These are phyloP conservation scores for Rhodophaea formosa DNA, from an alignment of 2,888 invertebrate species.

Conservation along the genomic window DNA sequence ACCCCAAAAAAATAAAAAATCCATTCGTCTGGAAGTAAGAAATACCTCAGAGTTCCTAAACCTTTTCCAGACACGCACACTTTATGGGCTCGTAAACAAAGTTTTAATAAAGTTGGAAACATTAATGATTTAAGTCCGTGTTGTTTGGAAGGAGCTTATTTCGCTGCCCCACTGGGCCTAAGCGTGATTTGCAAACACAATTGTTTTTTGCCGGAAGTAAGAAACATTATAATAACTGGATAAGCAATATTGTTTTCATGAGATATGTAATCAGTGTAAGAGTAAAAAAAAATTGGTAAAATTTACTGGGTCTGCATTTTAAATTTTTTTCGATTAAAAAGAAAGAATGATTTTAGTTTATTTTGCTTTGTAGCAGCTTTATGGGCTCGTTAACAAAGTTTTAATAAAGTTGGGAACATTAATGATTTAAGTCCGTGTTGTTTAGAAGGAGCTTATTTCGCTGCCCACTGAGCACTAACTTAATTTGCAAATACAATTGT, in stretches of 20 bases:
- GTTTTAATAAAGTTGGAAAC: slow-evolving; percentile 18
- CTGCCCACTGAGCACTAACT: too few relatives aligned
- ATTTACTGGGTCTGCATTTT: too few relatives aligned
- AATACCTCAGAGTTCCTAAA: background rate
- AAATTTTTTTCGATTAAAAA: too few relatives aligned
- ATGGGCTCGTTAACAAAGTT: slow-evolving; percentile 19
- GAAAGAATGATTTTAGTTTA: too few relatives aligned
- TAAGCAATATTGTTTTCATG: background rate
- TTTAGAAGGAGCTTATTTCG: too few relatives aligned
- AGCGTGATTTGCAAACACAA: slow-evolving; percentile 16
- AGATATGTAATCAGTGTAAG: too few relatives aligned
- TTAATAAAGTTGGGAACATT: slow-evolving; percentile 17
- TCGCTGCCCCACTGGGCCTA: background rate
- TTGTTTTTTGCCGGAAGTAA: background rate
- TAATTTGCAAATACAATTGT: too few relatives aligned
- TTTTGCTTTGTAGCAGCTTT: too few relatives aligned
- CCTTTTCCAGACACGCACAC: slow-evolving; percentile 11
- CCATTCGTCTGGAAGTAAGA: background rate
- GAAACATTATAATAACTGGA: background rate
- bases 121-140: slow-evolving; percentile 15
- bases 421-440: slow-evolving; percentile 6
- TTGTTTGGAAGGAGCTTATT: slow-evolving; percentile 15
- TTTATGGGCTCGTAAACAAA: slow-evolving; percentile 17
- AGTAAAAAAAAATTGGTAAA: too few relatives aligned
- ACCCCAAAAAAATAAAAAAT: too few relatives aligned